Percentiles rank a stretch among this genome's conserved stretches.
Evolutionary conservation across 1,140 invertebrate species (phyloP).

Genomic region (Sinella curviseta): DNA sequence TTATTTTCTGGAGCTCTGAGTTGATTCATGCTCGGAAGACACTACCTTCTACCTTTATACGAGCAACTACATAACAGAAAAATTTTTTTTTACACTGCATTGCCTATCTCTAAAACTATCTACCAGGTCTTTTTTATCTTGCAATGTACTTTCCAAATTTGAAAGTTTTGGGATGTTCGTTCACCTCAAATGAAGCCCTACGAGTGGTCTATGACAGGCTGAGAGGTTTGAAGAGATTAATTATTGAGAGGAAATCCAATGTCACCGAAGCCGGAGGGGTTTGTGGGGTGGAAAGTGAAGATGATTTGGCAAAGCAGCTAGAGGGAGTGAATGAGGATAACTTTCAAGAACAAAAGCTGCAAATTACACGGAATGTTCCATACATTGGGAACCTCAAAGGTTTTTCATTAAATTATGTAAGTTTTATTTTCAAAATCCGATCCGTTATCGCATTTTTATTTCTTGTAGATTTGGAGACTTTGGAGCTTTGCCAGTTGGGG

Average conservation of each 20-base stretch:
- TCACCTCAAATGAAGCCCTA: conserved; percentile 22
- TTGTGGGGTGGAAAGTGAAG: not conserved
- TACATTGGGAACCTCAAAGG: conserved; percentile 31
- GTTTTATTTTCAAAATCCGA: not conserved
- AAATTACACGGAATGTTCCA: not conserved
- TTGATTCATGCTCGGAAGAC: too few relatives aligned
- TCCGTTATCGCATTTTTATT: not conserved
- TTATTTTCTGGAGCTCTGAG: too few relatives aligned
- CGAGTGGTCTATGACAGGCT: conserved; percentile 16
- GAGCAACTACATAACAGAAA: too few relatives aligned
- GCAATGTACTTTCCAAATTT: conserved; percentile 30
- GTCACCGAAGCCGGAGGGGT: conserved; percentile 20
- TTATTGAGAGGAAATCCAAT: conserved; percentile 14
- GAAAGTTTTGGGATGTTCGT: conserved; percentile 28
- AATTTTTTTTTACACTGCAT: too few relatives aligned
- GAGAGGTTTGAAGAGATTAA: not conserved
- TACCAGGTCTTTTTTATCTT: not conserved
- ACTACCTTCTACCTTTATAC: too few relatives aligned
- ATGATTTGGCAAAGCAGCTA: too few relatives aligned
- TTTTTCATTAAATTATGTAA: conserved; percentile 17
- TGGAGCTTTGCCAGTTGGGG: conserved; percentile 35
- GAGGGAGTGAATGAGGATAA: not conserved
- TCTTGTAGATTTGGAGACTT: conserved; percentile 28
- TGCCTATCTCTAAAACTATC: too few relatives aligned
- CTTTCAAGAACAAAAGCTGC: not conserved